Conservation (phyloP, 2,797 vertebrate species). For the Pangasius mekongensis region DNA sequence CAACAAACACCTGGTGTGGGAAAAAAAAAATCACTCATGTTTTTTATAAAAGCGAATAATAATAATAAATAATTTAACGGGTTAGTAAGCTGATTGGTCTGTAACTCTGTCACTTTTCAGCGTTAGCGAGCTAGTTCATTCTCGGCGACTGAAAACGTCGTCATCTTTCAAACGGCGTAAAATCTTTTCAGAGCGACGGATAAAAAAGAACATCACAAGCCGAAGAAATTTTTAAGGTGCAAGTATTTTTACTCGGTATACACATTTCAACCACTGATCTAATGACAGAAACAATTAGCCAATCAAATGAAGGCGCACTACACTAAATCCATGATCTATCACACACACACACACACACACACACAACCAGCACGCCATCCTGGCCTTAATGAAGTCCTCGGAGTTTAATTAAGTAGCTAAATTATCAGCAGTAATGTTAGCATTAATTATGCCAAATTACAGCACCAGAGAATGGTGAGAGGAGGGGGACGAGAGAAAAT, state of each 20-base stretch:
- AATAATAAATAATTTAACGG: too few species aligned
- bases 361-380: conserved; percentile 74
- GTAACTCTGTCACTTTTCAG: too few species aligned
- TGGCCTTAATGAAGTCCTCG: conserved; percentile 98
- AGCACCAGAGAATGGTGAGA: conserved; percentile 52
- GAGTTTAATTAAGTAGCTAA: conserved; percentile 99
- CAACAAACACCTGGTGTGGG: too few species aligned
- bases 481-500: conserved; percentile 84
- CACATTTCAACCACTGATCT: conserved; percentile 77
- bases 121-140: background rate
- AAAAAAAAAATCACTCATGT: too few species aligned
- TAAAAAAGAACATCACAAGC: background rate
- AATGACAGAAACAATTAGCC: conserved; percentile 92
- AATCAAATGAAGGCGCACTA: background rate
- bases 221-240: background rate
- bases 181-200: background rate
- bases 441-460: conserved; percentile 84
- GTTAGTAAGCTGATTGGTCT: too few species aligned
- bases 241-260: background rate
- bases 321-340: conserved; percentile 32
- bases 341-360: conserved; percentile 32
- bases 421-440: conserved; percentile 99
- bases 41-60: too few species aligned
- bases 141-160: too few species aligned
- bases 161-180: background rate